These are phyloP conservation scores for Dromiciops gliroides DNA, from an alignment of 2,113 vertebrate species.

Conservation along the genomic window DNA sequence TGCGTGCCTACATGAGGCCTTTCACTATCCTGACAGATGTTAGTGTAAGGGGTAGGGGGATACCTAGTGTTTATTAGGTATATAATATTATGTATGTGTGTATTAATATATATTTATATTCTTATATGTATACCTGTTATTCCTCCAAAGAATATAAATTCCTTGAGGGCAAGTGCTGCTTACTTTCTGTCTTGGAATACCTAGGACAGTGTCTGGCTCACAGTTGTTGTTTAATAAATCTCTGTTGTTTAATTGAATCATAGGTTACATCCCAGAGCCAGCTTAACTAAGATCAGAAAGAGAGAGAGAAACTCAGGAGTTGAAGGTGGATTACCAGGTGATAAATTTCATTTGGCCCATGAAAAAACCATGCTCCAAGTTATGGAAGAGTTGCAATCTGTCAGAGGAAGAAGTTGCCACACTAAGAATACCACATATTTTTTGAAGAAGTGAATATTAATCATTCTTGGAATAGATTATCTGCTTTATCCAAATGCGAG, in stretches of 20 bases:
- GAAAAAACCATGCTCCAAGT: neutral
- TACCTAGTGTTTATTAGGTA: neutral
- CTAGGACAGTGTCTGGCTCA: neutral
- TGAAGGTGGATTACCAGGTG: neutral
- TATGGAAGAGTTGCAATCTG: neutral
- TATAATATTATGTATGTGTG: neutral
- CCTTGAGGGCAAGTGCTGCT: neutral
- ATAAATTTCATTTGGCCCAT: neutral
- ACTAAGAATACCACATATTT: neutral
- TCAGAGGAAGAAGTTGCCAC: neutral
- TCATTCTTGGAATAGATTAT: constrained; percentile 46
- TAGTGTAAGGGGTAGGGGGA: neutral
- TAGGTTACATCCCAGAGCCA: neutral
- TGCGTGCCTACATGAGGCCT: neutral
- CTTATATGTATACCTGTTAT: neutral
- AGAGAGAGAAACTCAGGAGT: neutral
- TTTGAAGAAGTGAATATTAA: neutral
- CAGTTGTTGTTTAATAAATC: neutral
- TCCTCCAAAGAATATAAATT: neutral
- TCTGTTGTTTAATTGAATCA: neutral
- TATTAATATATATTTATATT: neutral
- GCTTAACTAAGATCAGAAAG: neutral
- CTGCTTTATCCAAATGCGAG: constrained; percentile 40
- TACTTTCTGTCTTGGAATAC: neutral
- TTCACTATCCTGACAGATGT: neutral